phyloP scores from a whole-genome alignment of 2,888 invertebrate species.

The Cryptus armator region DNA sequence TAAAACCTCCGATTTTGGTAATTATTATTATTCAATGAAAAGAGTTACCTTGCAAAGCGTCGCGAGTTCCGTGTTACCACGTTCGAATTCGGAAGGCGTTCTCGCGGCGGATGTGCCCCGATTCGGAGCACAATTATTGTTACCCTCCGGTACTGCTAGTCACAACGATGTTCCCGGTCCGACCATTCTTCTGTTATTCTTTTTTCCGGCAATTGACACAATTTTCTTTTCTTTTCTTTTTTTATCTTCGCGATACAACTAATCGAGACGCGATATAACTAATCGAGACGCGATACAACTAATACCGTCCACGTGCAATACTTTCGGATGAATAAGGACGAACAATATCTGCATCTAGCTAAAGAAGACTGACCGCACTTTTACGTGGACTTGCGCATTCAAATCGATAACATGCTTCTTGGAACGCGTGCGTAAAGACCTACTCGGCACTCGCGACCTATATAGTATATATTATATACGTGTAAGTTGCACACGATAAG shows the following conservation, averaged over 20 bases:
- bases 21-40: background rate
- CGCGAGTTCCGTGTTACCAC: slow-evolving; percentile 83
- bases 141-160: slow-evolving; percentile 78
- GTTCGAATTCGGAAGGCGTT: slow-evolving; percentile 79
- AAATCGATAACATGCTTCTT: slow-evolving; percentile 81
- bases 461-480: slow-evolving; percentile 40
- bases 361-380: slow-evolving; percentile 37
- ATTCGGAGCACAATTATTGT: slow-evolving; percentile 72
- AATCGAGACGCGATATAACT: too few species aligned
- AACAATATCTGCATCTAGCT: slow-evolving; percentile 63
- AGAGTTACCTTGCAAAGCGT: slow-evolving; percentile 82
- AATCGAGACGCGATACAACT: slow-evolving; percentile 4
- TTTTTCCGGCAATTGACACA: slow-evolving; percentile 34
- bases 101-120: slow-evolving; percentile 73
- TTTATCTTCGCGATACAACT: background rate
- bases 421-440: slow-evolving; percentile 77
- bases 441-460: slow-evolving; percentile 34
- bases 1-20: too few species aligned
- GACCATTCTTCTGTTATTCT: slow-evolving; percentile 71
- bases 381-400: slow-evolving; percentile 80
- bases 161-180: slow-evolving; percentile 78
- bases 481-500: background rate
- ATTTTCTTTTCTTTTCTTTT: slow-evolving; percentile 14
- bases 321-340: slow-evolving; percentile 26
- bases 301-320: slow-evolving; percentile 33